Evolutionary conservation across 2,888 invertebrate genomes (phyloP), one percentile per base, ranked within the genome.

Genomic region (Andrena camellia): DNA sequence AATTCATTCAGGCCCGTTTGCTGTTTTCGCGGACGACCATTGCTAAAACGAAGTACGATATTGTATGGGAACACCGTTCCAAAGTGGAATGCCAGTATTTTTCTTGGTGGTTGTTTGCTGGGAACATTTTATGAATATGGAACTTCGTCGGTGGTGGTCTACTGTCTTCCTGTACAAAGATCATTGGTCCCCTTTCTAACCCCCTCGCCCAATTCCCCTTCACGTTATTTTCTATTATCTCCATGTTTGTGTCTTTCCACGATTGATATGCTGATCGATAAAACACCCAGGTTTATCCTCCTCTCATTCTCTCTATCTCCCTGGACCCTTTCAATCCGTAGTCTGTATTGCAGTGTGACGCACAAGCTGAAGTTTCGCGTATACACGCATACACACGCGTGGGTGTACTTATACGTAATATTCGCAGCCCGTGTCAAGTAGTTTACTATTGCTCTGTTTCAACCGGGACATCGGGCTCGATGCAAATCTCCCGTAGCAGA

Each of bases 61-160:
- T 76, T 77, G 76, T 81, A 78, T 87, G 83, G 81, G 75, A 81
- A 82, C 86, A 87, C 63, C 78, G 83, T 87, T 86, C 84, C 88
- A 87, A 88, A 88, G 86, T 91, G 90, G 91, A 92, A 91, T 91
- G 90, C 82, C 87, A 89, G 83, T 90, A 84, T 81, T 86, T 86
- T 86, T 85, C 86, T 85, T 84, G 87, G 78, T 85, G 82, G 75
- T 86, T 87, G 84, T 90, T 85, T 90, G 88, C 86, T 91, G 91
- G 90, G 86, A 81, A 81, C 72, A 74, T 84, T 80, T 82, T 69
- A 64, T 83, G 78, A 81, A 81, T 88, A 83, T 88, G 85, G 73
- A 70, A 81, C 68, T 88, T 77, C 72, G 84, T 81, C 84, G 89
- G 89, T 89, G 90, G 85, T 90, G 90, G 90, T 85, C 84, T 88